A percentile compares a stretch with the other conserved stretches of the same genome.
Conservation (phyloP, 23 tunicate species). For the Aplidium turbinatum region DNA sequence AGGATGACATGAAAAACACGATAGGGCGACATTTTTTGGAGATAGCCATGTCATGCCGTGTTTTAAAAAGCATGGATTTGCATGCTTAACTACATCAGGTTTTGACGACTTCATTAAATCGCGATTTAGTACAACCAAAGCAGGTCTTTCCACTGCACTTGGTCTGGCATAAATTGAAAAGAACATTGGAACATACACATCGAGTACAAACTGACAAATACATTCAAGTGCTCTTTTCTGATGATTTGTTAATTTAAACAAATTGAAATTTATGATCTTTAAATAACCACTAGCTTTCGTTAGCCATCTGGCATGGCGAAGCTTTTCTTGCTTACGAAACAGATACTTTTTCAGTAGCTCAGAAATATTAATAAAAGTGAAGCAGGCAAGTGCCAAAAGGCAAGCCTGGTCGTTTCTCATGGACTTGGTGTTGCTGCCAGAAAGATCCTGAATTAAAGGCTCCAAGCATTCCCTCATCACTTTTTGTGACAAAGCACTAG, state of each 20-base stretch:
- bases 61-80: constrained; percentile 16
- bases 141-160: constrained; percentile 9
- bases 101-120: constrained; percentile 8
- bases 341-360: background rate
- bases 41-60: background rate
- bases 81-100: background rate
- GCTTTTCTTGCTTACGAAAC: background rate
- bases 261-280: background rate
- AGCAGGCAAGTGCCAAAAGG: constrained; percentile 6
- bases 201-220: too few species aligned
- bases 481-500: constrained; percentile 7
- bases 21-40: background rate
- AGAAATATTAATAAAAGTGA: background rate
- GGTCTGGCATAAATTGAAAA: constrained; percentile 18
- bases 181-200: constrained; percentile 10
- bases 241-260: background rate
- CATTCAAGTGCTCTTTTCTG: constrained; percentile 8
- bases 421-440: background rate
- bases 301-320: constrained; percentile 4
- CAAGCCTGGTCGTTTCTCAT: constrained; percentile 9
- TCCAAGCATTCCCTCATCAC: background rate
- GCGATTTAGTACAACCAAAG: background rate
- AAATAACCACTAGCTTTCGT: constrained; percentile 1
- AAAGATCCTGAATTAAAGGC: background rate
- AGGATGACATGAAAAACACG: background rate